These are phyloP conservation scores for Opisthograptis luteolata DNA, from an alignment of 2,888 invertebrate genomes.

Conservation along the genomic window DNA sequence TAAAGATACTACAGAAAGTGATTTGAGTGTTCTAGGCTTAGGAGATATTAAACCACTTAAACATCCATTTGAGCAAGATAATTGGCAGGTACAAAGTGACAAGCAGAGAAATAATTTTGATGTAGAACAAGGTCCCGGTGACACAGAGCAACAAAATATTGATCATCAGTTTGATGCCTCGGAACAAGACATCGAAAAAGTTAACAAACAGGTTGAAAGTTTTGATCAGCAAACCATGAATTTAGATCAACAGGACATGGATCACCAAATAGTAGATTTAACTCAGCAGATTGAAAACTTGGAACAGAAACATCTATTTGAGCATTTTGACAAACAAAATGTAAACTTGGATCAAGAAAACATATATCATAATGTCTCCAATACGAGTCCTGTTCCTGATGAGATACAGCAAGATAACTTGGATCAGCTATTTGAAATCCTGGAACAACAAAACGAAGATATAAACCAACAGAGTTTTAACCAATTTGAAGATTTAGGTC, in stretches of 20 bases:
- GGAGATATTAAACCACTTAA: constrained; percentile 25
- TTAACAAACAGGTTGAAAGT: constrained; percentile 3
- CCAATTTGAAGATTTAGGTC: constrained; percentile 10
- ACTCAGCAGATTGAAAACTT: constrained; percentile 36
- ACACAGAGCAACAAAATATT: constrained; percentile 11
- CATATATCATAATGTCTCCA: background rate
- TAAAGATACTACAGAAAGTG: constrained; percentile 8
- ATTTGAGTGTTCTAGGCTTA: constrained; percentile 30
- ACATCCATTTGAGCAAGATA: constrained; percentile 14
- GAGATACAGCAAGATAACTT: constrained; percentile 18
- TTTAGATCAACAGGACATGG: constrained; percentile 29
- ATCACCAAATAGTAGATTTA: constrained; percentile 39
- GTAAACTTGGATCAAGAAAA: constrained; percentile 27
- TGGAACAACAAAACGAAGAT: constrained; percentile 33
- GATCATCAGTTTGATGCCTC: constrained; percentile 19
- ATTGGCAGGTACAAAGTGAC: constrained; percentile 3
- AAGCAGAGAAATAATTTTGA: constrained; percentile 4
- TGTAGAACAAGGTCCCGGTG: constrained; percentile 1
- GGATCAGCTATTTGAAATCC: constrained; percentile 29
- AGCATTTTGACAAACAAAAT: constrained; percentile 7
- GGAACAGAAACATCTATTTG: constrained; percentile 2
- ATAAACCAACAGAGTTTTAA: constrained; percentile 25
- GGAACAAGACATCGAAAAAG: background rate
- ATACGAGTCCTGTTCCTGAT: background rate
- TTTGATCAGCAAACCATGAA: constrained; percentile 24